Percentiles rank a stretch among this genome's conserved stretches.
Evolutionary conservation across 2,113 vertebrate genomes (phyloP).

Genomic region (Ploceus nigricollis): DNA sequence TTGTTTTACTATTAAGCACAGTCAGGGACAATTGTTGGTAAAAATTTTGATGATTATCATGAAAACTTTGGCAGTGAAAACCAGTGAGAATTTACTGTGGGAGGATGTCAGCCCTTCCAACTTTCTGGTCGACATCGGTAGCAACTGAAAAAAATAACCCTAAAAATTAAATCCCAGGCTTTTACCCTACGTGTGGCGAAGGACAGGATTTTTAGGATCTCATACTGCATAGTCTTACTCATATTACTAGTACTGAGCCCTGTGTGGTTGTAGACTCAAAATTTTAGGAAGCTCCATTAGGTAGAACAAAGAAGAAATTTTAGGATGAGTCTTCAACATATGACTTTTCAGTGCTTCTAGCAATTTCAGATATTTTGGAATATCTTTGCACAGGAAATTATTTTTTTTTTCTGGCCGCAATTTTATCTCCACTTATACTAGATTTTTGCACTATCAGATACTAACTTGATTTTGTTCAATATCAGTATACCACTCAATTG

Average conservation of each 20-base stretch:
- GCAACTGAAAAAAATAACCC: background rate
- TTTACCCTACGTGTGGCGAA: background rate
- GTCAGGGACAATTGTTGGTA: background rate
- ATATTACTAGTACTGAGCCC: background rate
- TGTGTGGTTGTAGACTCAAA: background rate
- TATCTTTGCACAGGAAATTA: rapidly evolving
- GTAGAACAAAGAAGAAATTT: background rate
- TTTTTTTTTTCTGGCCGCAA: background rate
- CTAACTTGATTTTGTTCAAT: background rate
- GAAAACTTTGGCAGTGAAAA: constrained; percentile 24
- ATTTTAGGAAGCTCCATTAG: background rate
- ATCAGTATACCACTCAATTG: background rate
- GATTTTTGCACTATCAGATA: background rate
- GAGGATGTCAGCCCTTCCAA: background rate
- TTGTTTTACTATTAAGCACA: constrained; percentile 1
- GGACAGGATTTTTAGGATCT: background rate
- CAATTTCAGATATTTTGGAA: background rate
- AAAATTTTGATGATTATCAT: background rate
- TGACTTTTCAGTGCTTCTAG: background rate
- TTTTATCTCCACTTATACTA: background rate
- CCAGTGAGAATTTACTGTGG: background rate
- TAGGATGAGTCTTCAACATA: background rate
- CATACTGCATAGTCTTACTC: background rate
- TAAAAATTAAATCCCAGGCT: background rate
- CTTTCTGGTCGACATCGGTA: background rate